Base-by-base conservation (phyloP, 2,797 vertebrate species). In the Helicolenus hilgendorfi region DNA sequence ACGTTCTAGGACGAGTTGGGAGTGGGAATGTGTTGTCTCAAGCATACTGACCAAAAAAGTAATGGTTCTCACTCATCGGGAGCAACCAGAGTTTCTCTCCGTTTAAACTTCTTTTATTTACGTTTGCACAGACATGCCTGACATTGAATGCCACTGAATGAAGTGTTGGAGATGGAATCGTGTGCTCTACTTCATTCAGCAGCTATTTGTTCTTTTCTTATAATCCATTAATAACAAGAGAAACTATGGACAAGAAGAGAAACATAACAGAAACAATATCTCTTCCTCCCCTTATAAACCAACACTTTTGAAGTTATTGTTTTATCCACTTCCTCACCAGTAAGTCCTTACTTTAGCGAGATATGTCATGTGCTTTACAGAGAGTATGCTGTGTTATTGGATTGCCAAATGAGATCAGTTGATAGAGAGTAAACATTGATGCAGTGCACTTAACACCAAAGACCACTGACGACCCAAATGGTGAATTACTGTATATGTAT, bases 381-480 rank as follows among this genome's bases (percentile, higher is more conserved):
- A 13, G 49, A 55, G 24, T 41, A 31, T 62, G 1, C 1, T n/a
- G 10, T 68, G 70, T 71, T 72, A 68, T 49, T 65, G 26, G 29
- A 67, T 65, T 69, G 45, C 64, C 59, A 55, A 68, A 76, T 70
- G 72, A 82, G 77, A 86, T 87, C n/a, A 22, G 14, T 45, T 29
- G 13, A 41, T 53, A 55, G 41, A 77, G 45, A 14, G 45, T 49
- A 72, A 75, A 62, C 11, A 35, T 75, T 11, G 11, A 76, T 45
- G 38, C 67, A 55, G 73, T 64, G 55, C 63, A 84, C 20, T 70
- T 20, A 53, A 78, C 82, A 77, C 84, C 86, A 92, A 91, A 92
- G 91, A 77, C 35, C 67, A 41, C 2, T 53, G 36, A 83, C 2
- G 1, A 79, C 49, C 41, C 38, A 41, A 29, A 75, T 20, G 35